These are phyloP conservation scores for Pseudopipra pipra DNA, from an alignment of 2,113 vertebrate genomes.

Conservation along the genomic window DNA sequence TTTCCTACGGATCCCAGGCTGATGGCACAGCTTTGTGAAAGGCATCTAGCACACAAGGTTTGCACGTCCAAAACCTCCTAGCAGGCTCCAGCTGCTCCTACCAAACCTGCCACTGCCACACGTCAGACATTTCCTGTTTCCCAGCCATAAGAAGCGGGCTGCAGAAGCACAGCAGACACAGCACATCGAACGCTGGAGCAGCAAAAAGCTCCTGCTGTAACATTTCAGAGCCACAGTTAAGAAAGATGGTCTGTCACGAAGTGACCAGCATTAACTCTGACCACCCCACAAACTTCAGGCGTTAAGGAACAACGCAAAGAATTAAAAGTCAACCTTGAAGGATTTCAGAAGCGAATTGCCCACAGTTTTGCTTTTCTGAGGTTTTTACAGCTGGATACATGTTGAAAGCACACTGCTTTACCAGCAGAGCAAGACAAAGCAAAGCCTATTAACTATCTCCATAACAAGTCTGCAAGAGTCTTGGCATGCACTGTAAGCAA, in stretches of 20 bases:
- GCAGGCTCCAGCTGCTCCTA: neutral
- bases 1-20: neutral
- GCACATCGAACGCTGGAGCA: accelerated
- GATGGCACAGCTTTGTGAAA: neutral
- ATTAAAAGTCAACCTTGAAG: neutral
- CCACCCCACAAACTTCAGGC: neutral
- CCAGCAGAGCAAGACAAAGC: neutral
- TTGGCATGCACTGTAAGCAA: neutral
- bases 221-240: neutral
- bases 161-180: neutral
- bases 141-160: neutral
- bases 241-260: neutral
- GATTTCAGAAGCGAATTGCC: neutral
- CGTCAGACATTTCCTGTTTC: neutral
- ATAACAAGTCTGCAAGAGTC: neutral
- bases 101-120: neutral
- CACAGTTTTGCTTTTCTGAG: neutral
- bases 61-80: neutral
- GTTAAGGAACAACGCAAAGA: neutral
- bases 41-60: neutral
- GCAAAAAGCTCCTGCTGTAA: neutral
- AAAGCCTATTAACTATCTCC: neutral
- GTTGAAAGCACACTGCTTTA: neutral
- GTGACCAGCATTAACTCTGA: neutral
- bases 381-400: neutral